Base-by-base conservation (phyloP, 2,797 vertebrate genomes). In the Astyanax mexicanus region DNA sequence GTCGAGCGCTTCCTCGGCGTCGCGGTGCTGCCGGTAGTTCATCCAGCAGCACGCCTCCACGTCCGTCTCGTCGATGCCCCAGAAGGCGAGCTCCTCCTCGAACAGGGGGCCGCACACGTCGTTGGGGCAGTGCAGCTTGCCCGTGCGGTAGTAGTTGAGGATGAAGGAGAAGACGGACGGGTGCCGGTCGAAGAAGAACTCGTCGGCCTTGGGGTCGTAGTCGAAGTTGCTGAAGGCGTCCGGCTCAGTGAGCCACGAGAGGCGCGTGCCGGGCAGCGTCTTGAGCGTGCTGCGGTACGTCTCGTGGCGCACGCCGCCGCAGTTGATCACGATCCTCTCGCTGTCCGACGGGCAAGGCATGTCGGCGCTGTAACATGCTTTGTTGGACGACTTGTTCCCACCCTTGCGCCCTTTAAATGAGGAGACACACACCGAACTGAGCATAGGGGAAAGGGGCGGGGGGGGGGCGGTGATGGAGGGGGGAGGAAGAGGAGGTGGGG, bases 21-120 rank as follows among this genome's bases (percentile, higher is more conserved):
- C 95, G 69, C 95, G 90, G 79, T 97, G 95, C 90, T 97, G 96
- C 77, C 95, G 91, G 89, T 97, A 97, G 83, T 94, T 97, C 96
- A 97, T 97, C 96, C 96, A 97, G 91, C 96, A 97, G 79, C 96
- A 97, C 80, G 96, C 94, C 91, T 97, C 96, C 93, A 97, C 95
- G 90, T 97, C 96, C 77, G 95, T 96, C 93, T 97, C 96, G 70
- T 97, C 96, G 87, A 97, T 96, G 83, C 96, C 96, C 96, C 96
- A 97, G 86, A 97, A 97, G 73, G 95, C 95, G 35, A 97, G 91
- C 89, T 97, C 96, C 90, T 97, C 96, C 83, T 97, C 96, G 85
- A 96, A 97, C 37, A 97, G 91, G 19, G 96, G 96, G 1, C 96
- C 96, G 89, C 96, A 97, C 85, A 97, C 95, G 80, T 97, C 95